These are phyloP conservation scores for Aepyceros melampus DNA, from an alignment of 2,113 vertebrate genomes.

Conservation along the genomic window DNA sequence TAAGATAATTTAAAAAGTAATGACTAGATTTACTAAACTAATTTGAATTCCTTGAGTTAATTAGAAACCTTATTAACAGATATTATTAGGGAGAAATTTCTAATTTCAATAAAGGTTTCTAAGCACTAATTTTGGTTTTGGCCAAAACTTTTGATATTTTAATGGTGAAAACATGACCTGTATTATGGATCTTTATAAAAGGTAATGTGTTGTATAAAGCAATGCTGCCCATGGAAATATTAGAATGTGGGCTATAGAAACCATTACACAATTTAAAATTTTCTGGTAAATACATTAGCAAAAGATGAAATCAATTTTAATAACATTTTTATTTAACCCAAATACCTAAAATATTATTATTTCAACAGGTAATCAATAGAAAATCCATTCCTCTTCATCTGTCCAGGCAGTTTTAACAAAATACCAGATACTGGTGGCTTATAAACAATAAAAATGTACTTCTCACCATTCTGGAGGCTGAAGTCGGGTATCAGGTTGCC, in stretches of 20 bases:
- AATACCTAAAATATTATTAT: background rate
- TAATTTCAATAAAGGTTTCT: slow-evolving; percentile 46
- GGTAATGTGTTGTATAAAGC: background rate
- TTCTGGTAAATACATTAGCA: background rate
- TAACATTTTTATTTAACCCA: background rate
- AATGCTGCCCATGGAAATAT: background rate
- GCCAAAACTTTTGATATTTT: background rate
- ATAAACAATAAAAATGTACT: background rate
- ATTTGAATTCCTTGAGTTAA: slow-evolving; percentile 50
- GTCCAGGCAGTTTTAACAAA: background rate
- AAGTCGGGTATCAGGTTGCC: background rate
- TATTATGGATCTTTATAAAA: background rate
- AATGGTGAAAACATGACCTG: background rate
- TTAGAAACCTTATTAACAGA: slow-evolving; percentile 56
- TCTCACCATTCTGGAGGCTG: background rate
- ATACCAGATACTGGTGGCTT: background rate
- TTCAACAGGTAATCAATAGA: background rate
- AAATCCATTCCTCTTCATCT: background rate
- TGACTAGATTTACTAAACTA: slow-evolving; percentile 62
- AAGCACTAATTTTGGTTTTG: background rate
- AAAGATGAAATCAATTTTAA: background rate
- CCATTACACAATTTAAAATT: background rate
- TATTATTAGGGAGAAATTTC: slow-evolving; percentile 49
- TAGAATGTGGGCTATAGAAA: background rate
- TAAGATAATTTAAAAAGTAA: slow-evolving; percentile 62